Evolutionary conservation across 2,797 vertebrate genomes (phyloP).

Genomic region (Crocidura indochinensis): DNA sequence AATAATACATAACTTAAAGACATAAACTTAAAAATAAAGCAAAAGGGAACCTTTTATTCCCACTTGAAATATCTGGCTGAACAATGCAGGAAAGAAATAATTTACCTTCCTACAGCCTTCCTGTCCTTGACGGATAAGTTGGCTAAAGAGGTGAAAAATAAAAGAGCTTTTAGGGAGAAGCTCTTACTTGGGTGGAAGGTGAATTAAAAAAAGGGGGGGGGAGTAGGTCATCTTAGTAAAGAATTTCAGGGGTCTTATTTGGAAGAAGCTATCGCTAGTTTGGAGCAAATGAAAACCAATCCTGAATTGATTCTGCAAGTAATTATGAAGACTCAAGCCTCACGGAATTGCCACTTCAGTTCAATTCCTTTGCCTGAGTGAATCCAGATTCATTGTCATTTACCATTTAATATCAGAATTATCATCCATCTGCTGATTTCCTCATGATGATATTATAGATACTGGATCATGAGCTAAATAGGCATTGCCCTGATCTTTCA

Average conservation of each 20-base stretch:
- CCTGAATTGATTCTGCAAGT: not conserved
- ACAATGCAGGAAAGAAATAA: constrained; percentile 20
- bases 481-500: not conserved
- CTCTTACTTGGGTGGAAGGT: not conserved
- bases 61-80: constrained; percentile 52
- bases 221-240: not conserved
- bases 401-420: constrained; percentile 1
- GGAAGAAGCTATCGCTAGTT: not conserved
- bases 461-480: not conserved
- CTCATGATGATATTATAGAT: not conserved
- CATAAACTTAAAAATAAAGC: not conserved
- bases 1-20: constrained; percentile 37
- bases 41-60: not conserved
- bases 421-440: not conserved
- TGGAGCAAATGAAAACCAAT: constrained; percentile 9
- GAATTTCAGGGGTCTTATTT: constrained; percentile 10
- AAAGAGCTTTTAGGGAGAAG: not conserved
- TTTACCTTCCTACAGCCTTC: constrained; percentile 29
- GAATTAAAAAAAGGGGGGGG: not conserved
- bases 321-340: not conserved
- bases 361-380: not conserved
- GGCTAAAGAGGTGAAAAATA: not conserved
- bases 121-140: constrained; percentile 1
- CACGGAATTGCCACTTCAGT: not conserved
- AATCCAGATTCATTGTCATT: not conserved